phyloP scores from a whole-genome alignment of 2,888 invertebrate genomes.

The Acleris holmiana region DNA sequence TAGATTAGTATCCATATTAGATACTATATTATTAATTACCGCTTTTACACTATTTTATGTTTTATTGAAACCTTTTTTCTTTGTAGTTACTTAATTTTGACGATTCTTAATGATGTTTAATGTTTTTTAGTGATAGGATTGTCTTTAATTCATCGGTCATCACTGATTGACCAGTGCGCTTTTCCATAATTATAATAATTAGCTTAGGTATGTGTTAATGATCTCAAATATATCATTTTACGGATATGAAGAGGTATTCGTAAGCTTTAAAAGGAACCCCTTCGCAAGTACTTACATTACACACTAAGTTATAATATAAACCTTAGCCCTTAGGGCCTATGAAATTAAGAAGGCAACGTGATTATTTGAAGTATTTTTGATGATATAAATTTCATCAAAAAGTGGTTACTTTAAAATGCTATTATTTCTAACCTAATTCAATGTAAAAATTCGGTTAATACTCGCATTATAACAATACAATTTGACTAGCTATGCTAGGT shows the following conservation, averaged over 20 bases:
- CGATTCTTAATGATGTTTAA: conserved; percentile 21
- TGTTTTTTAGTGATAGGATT: conserved; percentile 10
- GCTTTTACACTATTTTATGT: conserved; percentile 33
- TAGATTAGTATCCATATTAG: conserved; percentile 27
- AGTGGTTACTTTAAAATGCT: too few species aligned
- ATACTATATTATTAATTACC: conserved; percentile 29
- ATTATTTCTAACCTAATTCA: too few species aligned
- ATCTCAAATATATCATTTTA: conserved; percentile 65
- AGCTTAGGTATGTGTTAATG: conserved; percentile 55
- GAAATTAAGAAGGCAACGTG: too few species aligned
- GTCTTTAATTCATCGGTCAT: conserved; percentile 3
- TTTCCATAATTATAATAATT: conserved; percentile 21
- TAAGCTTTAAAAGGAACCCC: conserved; percentile 45
- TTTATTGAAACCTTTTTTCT: conserved; percentile 5
- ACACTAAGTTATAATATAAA: background rate
- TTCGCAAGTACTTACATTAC: conserved; percentile 30
- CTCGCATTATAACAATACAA: too few species aligned
- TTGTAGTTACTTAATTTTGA: conserved; percentile 12
- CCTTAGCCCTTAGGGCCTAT: too few species aligned
- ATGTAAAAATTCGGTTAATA: too few species aligned
- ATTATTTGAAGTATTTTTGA: too few species aligned
- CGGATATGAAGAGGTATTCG: conserved; percentile 47
- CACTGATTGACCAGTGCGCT: conserved; percentile 29
- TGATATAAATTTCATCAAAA: too few species aligned
- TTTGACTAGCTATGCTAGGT: too few species aligned